Percentiles rank a stretch among this genome's conserved stretches.
Evolutionary conservation across 2,797 vertebrate genomes (phyloP).

Genomic region (Ciconia nigra): DNA sequence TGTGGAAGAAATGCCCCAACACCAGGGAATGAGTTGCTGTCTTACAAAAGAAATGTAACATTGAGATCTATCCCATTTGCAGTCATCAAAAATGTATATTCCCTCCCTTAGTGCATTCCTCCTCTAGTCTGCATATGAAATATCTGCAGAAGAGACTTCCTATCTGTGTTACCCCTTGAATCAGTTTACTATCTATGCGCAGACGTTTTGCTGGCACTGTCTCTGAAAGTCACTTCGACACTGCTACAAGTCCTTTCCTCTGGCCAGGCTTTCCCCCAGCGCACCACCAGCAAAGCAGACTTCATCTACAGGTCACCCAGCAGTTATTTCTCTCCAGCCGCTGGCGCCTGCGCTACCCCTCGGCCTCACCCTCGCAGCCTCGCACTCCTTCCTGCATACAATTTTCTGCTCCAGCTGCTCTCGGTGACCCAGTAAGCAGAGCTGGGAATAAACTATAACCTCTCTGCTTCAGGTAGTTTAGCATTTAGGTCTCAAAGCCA

Average conservation of each 20-base stretch:
- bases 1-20: background rate
- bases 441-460: slow-evolving; percentile 31
- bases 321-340: background rate
- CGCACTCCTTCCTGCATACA: background rate
- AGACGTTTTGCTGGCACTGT: background rate
- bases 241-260: background rate
- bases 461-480: slow-evolving; percentile 40
- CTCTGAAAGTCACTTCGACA: background rate
- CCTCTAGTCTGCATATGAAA: background rate
- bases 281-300: background rate
- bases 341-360: accelerated
- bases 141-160: background rate
- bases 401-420: slow-evolving; percentile 33
- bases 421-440: background rate
- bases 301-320: background rate
- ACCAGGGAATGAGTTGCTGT: background rate
- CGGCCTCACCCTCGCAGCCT: background rate
- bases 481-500: slow-evolving; percentile 24
- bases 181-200: background rate
- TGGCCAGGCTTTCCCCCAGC: background rate
- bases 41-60: background rate
- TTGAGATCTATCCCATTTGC: background rate
- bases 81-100: background rate
- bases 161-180: accelerated
- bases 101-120: background rate